These are phyloP conservation scores for Aldrovandia affinis DNA, from an alignment of 2,797 vertebrate genomes.

Conservation along the genomic window DNA sequence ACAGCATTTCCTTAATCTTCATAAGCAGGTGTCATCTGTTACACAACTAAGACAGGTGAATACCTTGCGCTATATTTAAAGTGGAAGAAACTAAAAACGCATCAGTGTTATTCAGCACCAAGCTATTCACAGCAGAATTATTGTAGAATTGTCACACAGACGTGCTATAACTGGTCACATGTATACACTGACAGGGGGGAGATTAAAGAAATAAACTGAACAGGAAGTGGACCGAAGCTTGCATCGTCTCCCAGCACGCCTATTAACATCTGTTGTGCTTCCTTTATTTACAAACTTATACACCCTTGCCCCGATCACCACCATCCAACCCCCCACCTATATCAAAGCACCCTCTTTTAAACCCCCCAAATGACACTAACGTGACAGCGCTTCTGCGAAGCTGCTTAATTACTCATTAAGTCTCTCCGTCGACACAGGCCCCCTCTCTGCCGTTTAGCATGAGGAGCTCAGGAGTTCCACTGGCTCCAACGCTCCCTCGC, in stretches of 20 bases:
- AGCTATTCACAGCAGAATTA: not conserved
- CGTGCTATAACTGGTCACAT: not conserved
- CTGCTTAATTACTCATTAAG: conserved; percentile 78
- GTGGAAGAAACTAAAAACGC: not conserved
- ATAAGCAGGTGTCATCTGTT: not conserved
- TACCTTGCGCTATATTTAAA: not conserved
- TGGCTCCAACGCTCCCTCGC: conserved; percentile 75
- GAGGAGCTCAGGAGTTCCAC: conserved; percentile 73
- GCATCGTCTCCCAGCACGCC: not conserved
- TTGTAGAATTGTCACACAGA: not conserved
- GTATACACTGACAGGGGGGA: not conserved
- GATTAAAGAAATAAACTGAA: not conserved
- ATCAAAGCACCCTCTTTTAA: not conserved
- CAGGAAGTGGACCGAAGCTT: not conserved
- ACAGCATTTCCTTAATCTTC: not conserved
- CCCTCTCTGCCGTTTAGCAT: conserved; percentile 73
- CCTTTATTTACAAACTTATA: conserved; percentile 22
- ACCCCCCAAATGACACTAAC: conserved; percentile 51
- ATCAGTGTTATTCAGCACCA: not conserved
- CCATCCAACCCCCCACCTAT: conserved; percentile 39
- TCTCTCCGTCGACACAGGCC: conserved; percentile 74
- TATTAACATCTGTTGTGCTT: conserved; percentile 30
- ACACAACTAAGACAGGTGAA: not conserved
- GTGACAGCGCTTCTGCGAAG: conserved; percentile 70
- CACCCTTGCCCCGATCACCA: not conserved